Base-by-base conservation (phyloP, 2,797 vertebrate genomes). In the Aselliscus stoliczkanus region DNA sequence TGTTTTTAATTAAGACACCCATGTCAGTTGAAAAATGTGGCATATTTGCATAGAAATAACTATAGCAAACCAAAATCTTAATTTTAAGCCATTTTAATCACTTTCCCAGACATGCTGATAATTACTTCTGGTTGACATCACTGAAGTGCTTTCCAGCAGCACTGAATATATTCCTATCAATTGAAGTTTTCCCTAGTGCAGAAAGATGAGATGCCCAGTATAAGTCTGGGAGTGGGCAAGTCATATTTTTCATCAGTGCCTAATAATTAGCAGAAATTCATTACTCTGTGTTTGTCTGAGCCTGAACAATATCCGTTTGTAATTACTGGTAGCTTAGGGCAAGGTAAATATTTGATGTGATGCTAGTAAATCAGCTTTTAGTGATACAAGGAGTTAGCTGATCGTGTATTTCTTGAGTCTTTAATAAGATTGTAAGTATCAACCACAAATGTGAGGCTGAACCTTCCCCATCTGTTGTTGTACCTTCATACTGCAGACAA, bases 41-140 rank as follows among this genome's bases (percentile, higher is more conserved):
- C 23, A 17, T 97, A 98, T 98, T 98, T 99, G 97, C 98, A 98
- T 98, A 98, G 96, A 98, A 98, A 98, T 98, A 98, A 98, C 92
- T 82, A 88, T 93, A 69, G 93, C 47, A 97, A 97, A 93, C 25
- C 96, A 90, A 98, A 98, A 98, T 97, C 96, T 98, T 98, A 97
- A 98, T 98, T 98, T 98, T 98, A 97, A 98, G 84, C 56, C 62
- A 97, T 98, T 98, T 98, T 98, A 98, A 98, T 98, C 96, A 98
- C 94, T 98, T 97, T 98, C 84, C 77, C 86, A 96, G 93, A 96
- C 82, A 94, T 4, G 9, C 79, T 97, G 82, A 76, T 97, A 98
- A 98, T 98, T 98, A 97, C 95, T 98, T 98, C 64, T 97, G 95
- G 95, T 97, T 97, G 96, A 97, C 96, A 96, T 44, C 93, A 94